phyloP scores from a whole-genome alignment of 2,113 vertebrate genomes.

The Nannospalax galili region DNA sequence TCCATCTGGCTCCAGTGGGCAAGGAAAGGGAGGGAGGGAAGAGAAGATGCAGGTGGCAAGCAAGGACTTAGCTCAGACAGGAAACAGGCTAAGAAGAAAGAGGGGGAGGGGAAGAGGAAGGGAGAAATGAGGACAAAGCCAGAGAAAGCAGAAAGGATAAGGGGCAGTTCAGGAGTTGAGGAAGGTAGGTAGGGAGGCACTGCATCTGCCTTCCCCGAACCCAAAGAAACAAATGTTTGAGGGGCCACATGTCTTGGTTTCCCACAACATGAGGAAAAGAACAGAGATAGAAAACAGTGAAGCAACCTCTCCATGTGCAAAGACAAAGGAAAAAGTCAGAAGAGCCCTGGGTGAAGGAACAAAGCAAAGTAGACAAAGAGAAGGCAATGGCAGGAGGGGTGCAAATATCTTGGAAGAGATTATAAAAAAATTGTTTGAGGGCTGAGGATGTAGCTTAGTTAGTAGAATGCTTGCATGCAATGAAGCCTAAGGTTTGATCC shows the following conservation, averaged over 20 bases:
- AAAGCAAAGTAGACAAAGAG: neutral
- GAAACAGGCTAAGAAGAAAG: neutral
- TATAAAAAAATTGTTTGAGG: neutral
- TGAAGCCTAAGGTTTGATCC: neutral
- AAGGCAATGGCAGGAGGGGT: neutral
- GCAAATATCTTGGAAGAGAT: neutral
- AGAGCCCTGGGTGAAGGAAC: neutral
- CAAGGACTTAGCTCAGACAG: neutral
- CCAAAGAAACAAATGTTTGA: neutral
- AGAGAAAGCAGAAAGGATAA: conserved; percentile 74
- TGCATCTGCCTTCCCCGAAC: neutral
- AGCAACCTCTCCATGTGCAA: neutral
- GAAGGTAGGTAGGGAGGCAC: conserved; percentile 64
- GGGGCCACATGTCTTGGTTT: neutral
- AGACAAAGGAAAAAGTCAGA: neutral
- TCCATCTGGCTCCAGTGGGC: conserved; percentile 52
- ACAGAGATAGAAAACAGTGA: neutral
- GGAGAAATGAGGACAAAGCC: conserved; percentile 50
- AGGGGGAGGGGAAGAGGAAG: neutral
- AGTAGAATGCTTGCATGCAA: neutral
- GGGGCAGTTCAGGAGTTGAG: conserved; percentile 67
- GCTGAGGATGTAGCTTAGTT: neutral
- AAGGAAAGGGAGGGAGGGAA: neutral
- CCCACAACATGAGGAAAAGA: neutral
- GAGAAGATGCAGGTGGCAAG: conserved; percentile 41